phyloP scores from a whole-genome alignment of 2,113 vertebrate genomes.

The Actinemys pallida region DNA sequence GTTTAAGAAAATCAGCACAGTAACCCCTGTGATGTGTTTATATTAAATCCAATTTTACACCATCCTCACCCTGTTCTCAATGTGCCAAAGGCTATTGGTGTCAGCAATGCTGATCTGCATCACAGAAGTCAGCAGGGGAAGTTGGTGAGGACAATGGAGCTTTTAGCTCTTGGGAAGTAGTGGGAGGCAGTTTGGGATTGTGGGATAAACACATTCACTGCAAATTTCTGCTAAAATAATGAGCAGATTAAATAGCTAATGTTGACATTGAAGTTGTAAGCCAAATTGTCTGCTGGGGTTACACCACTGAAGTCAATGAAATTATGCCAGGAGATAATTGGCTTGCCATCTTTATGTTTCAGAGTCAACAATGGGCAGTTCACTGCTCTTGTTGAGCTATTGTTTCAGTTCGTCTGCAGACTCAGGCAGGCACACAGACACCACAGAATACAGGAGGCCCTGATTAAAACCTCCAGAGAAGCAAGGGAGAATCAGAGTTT shows the following conservation, averaged over 20 bases:
- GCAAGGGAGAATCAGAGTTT: neutral
- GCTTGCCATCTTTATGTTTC: neutral
- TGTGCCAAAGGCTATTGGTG: neutral
- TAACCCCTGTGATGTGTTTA: neutral
- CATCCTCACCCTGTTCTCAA: neutral
- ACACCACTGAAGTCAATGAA: neutral
- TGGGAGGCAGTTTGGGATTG: neutral
- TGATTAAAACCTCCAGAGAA: neutral
- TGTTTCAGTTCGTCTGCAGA: neutral
- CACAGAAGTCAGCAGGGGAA: neutral
- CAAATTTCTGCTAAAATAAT: neutral
- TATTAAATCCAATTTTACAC: neutral
- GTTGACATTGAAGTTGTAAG: neutral
- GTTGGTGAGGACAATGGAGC: neutral
- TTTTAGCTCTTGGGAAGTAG: neutral
- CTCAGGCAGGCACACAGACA: neutral
- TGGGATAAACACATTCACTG: neutral
- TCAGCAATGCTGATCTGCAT: neutral
- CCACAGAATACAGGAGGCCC: neutral
- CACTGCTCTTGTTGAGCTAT: neutral
- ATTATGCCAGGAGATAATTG: neutral
- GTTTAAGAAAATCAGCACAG: neutral
- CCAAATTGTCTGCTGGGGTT: neutral
- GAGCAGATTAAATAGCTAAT: neutral
- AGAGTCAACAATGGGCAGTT: accelerated